A percentile compares a stretch with the other conserved stretches of the same genome.
Conservation (phyloP, 2,113 vertebrate species). For the Rhegmatorhina hoffmannsi region DNA sequence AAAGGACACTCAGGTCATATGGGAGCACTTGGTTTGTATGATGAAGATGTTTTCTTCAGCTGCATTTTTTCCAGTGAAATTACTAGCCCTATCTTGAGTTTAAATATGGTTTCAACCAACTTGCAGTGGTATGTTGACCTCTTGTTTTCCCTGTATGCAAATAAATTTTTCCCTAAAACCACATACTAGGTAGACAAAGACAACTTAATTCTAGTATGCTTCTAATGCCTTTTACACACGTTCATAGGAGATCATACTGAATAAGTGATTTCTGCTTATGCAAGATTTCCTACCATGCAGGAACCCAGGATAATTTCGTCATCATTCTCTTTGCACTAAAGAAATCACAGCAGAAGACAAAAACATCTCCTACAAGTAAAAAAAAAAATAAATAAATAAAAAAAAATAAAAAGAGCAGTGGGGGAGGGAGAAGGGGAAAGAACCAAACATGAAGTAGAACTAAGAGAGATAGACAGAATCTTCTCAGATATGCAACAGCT, state of each 20-base stretch:
- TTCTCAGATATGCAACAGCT: not conserved
- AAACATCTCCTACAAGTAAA: not conserved
- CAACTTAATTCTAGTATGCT: not conserved
- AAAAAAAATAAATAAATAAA: not conserved
- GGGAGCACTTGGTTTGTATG: not conserved
- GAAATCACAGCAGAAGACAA: not conserved
- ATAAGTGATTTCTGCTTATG: not conserved
- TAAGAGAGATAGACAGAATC: not conserved
- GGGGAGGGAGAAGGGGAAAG: too few species aligned
- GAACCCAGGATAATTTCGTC: not conserved
- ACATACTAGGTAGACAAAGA: not conserved
- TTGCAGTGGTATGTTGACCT: not conserved
- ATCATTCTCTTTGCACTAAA: not conserved
- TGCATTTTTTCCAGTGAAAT: not conserved
- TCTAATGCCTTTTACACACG: not conserved
- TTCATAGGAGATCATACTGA: not conserved
- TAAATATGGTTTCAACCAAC: not conserved
- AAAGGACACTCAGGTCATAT: not conserved
- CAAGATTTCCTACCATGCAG: not conserved
- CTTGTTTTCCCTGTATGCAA: not conserved
- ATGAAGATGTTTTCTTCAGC: not conserved
- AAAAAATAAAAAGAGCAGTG: not conserved
- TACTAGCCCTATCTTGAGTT: not conserved
- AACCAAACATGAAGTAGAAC: not conserved
- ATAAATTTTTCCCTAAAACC: not conserved